Evolutionary conservation across 2,113 vertebrate genomes (phyloP).

Genomic region (Oreotrochilus melanogaster): DNA sequence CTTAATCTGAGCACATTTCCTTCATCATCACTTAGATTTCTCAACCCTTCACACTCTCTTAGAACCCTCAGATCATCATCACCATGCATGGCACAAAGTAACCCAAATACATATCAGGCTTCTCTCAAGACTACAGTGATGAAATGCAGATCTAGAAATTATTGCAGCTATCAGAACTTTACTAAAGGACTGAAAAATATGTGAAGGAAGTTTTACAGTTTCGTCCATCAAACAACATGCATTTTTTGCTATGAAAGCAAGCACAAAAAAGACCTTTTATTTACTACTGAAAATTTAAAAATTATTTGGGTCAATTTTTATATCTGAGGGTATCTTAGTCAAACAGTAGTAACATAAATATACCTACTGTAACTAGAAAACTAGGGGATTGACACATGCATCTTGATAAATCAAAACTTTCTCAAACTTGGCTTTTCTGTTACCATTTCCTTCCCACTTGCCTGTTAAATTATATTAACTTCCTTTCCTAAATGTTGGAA

Average conservation of each 20-base stretch:
- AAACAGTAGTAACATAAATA: background rate
- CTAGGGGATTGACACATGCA: background rate
- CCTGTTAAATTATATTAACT: background rate
- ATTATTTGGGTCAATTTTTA: background rate
- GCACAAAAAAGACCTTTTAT: background rate
- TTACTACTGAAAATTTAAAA: background rate
- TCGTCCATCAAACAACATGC: background rate
- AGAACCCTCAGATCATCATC: background rate
- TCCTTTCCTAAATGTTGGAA: background rate
- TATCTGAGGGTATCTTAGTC: background rate
- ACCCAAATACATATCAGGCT: background rate
- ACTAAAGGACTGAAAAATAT: background rate
- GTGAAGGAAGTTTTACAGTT: background rate
- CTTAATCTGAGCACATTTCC: conserved; percentile 20
- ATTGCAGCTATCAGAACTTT: background rate
- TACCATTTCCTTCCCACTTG: background rate
- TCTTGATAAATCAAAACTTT: background rate
- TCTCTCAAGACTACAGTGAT: background rate
- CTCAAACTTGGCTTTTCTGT: background rate
- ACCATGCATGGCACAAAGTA: background rate
- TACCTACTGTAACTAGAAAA: background rate
- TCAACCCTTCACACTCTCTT: background rate
- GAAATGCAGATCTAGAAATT: background rate
- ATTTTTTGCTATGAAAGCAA: background rate
- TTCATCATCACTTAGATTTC: background rate